Percentiles rank a stretch among this genome's conserved stretches.
These are phyloP conservation scores for Plebejus argus DNA, from an alignment of 2,888 invertebrate species.

Conservation along the genomic window DNA sequence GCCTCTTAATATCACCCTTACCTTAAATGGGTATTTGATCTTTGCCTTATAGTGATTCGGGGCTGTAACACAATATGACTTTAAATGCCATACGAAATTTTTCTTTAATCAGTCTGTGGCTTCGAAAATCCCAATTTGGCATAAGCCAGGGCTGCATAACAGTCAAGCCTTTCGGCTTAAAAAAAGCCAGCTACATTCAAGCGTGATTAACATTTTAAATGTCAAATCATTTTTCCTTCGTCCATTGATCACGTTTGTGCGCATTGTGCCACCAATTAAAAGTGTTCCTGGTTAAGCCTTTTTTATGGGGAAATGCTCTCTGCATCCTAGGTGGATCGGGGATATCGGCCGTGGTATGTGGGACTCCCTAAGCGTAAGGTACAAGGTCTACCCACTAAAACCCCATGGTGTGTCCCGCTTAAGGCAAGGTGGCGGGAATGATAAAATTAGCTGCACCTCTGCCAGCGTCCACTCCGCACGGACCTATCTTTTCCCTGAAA, in stretches of 20 bases:
- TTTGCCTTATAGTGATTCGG: not conserved
- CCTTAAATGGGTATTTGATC: not conserved
- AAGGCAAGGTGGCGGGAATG: too few species aligned
- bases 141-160: not conserved
- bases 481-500: too few species aligned
- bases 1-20: not conserved
- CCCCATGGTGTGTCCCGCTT: too few species aligned
- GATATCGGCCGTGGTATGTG: not conserved
- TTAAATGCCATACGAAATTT: not conserved
- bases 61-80: not conserved
- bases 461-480: too few species aligned
- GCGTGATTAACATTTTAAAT: not conserved
- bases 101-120: not conserved
- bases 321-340: not conserved
- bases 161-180: not conserved
- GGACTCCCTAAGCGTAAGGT: not conserved
- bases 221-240: not conserved
- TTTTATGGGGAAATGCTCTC: not conserved
- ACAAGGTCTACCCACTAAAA: not conserved
- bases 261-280: not conserved
- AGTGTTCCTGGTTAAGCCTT: not conserved
- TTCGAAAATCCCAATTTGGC: not conserved
- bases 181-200: not conserved
- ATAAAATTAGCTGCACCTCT: too few species aligned
- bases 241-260: not conserved